Conservation (phyloP, 2,113 vertebrate genomes). For the Corapipo altera region DNA sequence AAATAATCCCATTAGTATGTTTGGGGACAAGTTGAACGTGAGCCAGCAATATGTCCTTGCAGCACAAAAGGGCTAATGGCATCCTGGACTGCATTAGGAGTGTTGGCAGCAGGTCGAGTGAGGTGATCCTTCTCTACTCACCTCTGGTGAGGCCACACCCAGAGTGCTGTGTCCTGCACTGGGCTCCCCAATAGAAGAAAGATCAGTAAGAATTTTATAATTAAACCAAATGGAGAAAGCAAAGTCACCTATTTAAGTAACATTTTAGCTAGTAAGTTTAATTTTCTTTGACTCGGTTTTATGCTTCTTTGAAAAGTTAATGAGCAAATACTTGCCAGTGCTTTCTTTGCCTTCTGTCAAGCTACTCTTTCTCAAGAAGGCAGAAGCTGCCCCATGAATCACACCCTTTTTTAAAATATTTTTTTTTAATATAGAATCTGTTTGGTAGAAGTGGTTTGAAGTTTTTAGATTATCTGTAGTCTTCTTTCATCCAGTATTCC, state of each 20-base stretch:
- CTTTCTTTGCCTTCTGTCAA: not conserved
- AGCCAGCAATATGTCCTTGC: not conserved
- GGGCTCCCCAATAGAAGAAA: not conserved
- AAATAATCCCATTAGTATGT: not conserved
- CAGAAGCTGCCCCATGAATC: not conserved
- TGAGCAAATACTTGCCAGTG: not conserved
- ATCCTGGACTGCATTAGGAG: not conserved
- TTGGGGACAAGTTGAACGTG: not conserved
- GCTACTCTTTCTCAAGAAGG: not conserved
- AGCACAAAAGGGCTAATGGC: not conserved
- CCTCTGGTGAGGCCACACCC: not conserved
- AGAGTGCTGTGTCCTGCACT: not conserved
- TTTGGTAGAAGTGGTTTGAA: not conserved
- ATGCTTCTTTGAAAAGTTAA: not conserved
- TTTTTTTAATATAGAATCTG: not conserved
- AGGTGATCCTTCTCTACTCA: not conserved
- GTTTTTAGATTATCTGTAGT: not conserved
- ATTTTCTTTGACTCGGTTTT: not conserved
- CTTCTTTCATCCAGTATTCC: not conserved
- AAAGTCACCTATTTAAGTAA: not conserved
- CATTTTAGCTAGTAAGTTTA: not conserved
- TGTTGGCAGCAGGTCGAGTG: not conserved
- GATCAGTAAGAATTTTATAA: not conserved
- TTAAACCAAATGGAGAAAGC: not conserved
- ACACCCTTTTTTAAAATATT: not conserved